Evolutionary conservation across 2,797 vertebrate genomes (phyloP).

Genomic region (Forpus xanthops): DNA sequence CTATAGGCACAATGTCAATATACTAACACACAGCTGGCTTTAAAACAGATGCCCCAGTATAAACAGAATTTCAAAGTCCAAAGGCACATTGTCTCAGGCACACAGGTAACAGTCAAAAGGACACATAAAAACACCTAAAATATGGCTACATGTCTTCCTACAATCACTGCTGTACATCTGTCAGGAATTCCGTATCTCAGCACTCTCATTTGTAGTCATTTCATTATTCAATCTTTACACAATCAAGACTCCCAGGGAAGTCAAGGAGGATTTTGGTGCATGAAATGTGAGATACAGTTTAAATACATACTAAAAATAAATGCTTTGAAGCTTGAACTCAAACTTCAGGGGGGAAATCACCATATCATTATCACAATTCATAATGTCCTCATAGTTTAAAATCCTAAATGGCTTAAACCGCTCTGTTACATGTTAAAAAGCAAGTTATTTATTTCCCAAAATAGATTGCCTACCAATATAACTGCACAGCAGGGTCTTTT

Average conservation of each 20-base stretch:
- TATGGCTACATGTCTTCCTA: background rate
- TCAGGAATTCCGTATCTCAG: background rate
- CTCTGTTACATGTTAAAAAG: background rate
- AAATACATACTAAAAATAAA: background rate
- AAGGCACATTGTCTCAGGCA: background rate
- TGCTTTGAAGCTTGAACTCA: background rate
- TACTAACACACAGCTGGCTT: rapidly evolving
- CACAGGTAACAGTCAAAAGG: background rate
- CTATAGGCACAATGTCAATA: rapidly evolving
- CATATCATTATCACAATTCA: background rate
- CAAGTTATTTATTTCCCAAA: background rate
- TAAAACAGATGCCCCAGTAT: background rate
- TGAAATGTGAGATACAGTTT: background rate
- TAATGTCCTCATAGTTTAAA: background rate
- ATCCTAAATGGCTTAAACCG: background rate
- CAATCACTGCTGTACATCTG: background rate
- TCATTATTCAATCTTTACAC: background rate
- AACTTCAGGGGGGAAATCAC: background rate
- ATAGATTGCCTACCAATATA: background rate
- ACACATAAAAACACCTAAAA: background rate
- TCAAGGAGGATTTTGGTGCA: background rate
- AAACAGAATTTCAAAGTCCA: background rate
- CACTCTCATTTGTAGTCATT: background rate
- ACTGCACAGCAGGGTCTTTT: background rate
- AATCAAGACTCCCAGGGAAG: background rate